Percentiles rank a stretch among this genome's conserved stretches.
Conservation (phyloP, 2,888 invertebrate genomes). For the Agrotis clavis region DNA sequence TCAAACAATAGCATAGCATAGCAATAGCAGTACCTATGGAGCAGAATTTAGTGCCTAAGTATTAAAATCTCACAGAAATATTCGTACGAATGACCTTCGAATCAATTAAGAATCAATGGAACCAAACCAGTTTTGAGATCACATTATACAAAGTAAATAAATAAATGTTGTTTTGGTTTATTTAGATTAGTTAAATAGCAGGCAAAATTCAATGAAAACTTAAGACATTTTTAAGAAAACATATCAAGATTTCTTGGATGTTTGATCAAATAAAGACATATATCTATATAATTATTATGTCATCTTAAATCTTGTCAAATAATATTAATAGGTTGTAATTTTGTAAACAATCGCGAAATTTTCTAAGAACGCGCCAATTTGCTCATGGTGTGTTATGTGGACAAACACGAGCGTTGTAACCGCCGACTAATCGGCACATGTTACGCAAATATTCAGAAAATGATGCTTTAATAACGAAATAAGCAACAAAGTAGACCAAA, state of each 20-base stretch:
- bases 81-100: slow-evolving; percentile 13
- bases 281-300: background rate
- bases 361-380: slow-evolving; percentile 40
- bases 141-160: slow-evolving; percentile 33
- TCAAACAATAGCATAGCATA: slow-evolving; percentile 7
- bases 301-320: background rate
- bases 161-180: slow-evolving; percentile 30
- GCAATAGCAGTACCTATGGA: background rate
- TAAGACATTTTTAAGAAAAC: background rate
- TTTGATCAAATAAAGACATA: background rate
- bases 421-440: slow-evolving; percentile 29
- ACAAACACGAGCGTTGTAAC: slow-evolving; percentile 26
- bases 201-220: background rate
- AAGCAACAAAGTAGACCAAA: slow-evolving; percentile 53
- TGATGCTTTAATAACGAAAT: slow-evolving; percentile 41
- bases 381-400: slow-evolving; percentile 34
- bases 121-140: slow-evolving; percentile 28
- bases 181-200: no score
- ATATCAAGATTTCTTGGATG: slow-evolving; percentile 15
- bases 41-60: background rate
- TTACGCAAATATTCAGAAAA: slow-evolving; percentile 63
- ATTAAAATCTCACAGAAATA: slow-evolving; percentile 1
- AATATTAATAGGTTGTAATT: background rate
- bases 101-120: slow-evolving; percentile 15
- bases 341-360: slow-evolving; percentile 34